Evolutionary conservation across 2,888 invertebrate genomes (phyloP), one percentile per base, ranked within the genome.

Genomic region (Protophormia terraenovae): DNA sequence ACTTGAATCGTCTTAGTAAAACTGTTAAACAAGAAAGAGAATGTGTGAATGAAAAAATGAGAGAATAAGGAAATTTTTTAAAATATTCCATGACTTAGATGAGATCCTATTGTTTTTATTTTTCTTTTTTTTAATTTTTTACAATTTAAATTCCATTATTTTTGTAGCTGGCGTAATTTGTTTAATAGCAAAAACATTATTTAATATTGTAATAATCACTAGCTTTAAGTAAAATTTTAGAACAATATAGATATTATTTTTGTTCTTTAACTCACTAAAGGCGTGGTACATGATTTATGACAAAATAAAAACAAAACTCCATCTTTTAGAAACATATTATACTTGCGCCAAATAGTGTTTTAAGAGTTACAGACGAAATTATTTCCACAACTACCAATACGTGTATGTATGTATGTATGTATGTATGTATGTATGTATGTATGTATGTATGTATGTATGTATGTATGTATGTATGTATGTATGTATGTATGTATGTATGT

Each of bases 241-340:
- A n/a, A n/a, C n/a, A n/a, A n/a, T n/a, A n/a, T n/a, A n/a, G n/a
- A n/a, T n/a, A n/a, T n/a, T n/a, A n/a, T n/a, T n/a, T n/a, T n/a
- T 35, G 29, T 38, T 16, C 22, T 38, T 38, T 19, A 47, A 24
- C 22, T 53, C n/a, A n/a, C 22, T 79, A 22, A 64, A 62, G 78
- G 71, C 62, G 78, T 79, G 62, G 50, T 53, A 16, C 19, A 38
- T 62, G 62, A 79, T 76, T 66, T 66, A 66, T 66, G n/a, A 22
- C n/a, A 22, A 38, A 38, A 66, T 38, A 38, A 66, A 58, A 45
- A 41, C 41, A 66, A 16, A 66, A 66, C 45, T 67, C 45, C 16
- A 67, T 55, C n/a, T 77, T 66, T 32, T 16, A 8, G 8, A 60
- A 29, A 50, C 3, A 32, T 22, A 38, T 55, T 55, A 12, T 6